Base-by-base conservation (phyloP, 2,113 vertebrate species). In the Scomber scombrus region DNA sequence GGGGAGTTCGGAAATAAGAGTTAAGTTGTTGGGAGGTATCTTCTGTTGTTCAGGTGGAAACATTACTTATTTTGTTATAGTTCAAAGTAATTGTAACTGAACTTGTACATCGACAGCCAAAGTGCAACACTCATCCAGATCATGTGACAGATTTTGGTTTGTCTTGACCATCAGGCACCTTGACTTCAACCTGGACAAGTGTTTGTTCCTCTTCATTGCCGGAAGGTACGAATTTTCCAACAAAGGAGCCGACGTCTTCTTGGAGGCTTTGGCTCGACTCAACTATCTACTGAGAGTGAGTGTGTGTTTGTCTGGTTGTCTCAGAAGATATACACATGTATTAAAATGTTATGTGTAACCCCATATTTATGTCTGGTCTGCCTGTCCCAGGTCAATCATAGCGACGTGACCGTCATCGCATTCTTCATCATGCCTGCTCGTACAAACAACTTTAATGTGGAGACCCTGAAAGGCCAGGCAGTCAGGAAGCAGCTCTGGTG, bases 341-440 rank as follows among this genome's bases (percentile, higher is more conserved):
- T 43, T 70, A 1, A 14, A 66, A 54, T 55, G 15, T 14, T 54
- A 10, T 18, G 3, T 52, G 14, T 26, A 52, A 40, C 11, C 12
- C 0, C 10, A 1, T 16, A 10, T 45, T 46, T 40, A n/a, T 55
- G 5, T 52, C 3, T 40, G 50, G 2, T 78, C 26, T 57, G 1
- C n/a, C 9, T 81, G 26, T 75, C 56, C 12, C 91, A 98, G 97
- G 96, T 97, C 54, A 98, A 97, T 56, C 94, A 96, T 89, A 98
- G 96, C 6, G 96, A 97, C 0, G 92, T 95, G 65, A 98, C 97
- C 0, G 95, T 98, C 26, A 95, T 98, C 0, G 94, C 95, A 0
- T 98, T 98, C 89, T 98, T 98, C 90, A 98, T 98, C 89, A 98
- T 98, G 97, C 97, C 97, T 0, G 97, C 97, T 5, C 92, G 96